A percentile compares a stretch with the other conserved stretches of the same genome.
Evolutionary conservation across 1,140 invertebrate genomes (phyloP).

Genomic region (Steinernema khuongi): DNA sequence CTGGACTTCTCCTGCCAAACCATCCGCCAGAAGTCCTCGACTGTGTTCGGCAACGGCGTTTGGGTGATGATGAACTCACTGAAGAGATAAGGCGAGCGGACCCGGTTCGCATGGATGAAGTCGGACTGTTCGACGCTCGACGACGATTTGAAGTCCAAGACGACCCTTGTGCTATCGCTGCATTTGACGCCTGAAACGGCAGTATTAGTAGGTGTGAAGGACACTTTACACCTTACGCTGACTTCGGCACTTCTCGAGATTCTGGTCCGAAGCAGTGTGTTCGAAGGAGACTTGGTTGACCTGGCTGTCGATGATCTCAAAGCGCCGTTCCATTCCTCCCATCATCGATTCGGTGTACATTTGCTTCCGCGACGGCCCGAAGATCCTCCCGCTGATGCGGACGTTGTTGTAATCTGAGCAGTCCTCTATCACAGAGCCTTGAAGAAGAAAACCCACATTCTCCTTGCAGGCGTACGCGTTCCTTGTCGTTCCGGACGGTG

Average conservation of each 20-base stretch:
- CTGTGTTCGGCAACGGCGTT: constrained; percentile 61
- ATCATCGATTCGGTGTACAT: constrained; percentile 5
- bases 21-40: constrained; percentile 63
- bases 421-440: background rate
- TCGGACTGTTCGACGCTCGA: background rate
- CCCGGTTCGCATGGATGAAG: constrained; percentile 53
- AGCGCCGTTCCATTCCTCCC: constrained; percentile 23
- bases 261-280: constrained; percentile 45
- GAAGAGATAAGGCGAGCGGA: constrained; percentile 45
- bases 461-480: background rate
- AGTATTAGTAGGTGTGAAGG: background rate
- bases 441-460: background rate
- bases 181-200: constrained; percentile 46
- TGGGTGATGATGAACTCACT: constrained; percentile 61
- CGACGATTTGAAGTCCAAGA: constrained; percentile 23
- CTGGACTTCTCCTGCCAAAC: constrained; percentile 62
- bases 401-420: background rate
- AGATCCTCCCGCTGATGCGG: background rate
- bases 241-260: constrained; percentile 51
- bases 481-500: background rate
- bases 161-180: constrained; percentile 48
- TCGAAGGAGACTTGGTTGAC: constrained; percentile 55
- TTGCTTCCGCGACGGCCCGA: background rate
- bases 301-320: constrained; percentile 57
- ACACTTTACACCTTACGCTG: constrained; percentile 30